Conservation (phyloP, 2,888 invertebrate species). For the Nematopogon swammerdamellus region DNA sequence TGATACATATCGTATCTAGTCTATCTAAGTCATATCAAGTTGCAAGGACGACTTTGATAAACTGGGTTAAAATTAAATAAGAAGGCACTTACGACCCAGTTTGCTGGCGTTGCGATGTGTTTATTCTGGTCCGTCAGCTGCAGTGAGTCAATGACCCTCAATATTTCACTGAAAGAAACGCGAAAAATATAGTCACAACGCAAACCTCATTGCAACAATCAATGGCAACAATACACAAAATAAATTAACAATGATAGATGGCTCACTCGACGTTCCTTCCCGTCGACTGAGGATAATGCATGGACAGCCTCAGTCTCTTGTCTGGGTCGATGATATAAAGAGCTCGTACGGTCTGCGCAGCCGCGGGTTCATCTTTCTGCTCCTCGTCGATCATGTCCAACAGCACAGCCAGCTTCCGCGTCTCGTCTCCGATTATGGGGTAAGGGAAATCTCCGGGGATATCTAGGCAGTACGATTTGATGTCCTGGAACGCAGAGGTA, state of each 20-base stretch:
- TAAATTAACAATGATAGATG: not conserved
- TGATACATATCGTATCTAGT: no score
- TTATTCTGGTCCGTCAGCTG: constrained; percentile 63
- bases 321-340: constrained; percentile 81
- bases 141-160: constrained; percentile 79
- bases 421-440: constrained; percentile 78
- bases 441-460: constrained; percentile 73
- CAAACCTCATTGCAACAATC: no score
- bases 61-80: not conserved
- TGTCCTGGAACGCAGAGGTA: constrained; percentile 39
- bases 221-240: no score
- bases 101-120: constrained; percentile 24
- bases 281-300: constrained; percentile 82
- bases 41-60: no score
- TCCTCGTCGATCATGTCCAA: constrained; percentile 79
- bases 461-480: constrained; percentile 66
- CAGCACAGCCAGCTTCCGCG: constrained; percentile 65
- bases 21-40: no score
- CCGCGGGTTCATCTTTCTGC: constrained; percentile 61
- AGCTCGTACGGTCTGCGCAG: constrained; percentile 69
- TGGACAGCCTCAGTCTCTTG: constrained; percentile 72
- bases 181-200: no score
- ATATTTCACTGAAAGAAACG: constrained; percentile 67
- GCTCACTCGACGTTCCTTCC: constrained; percentile 84
- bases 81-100: constrained; percentile 24